A percentile compares a stretch with the other conserved stretches of the same genome.
These are phyloP conservation scores for Strix aluco DNA, from an alignment of 2,113 vertebrate species.

Conservation along the genomic window DNA sequence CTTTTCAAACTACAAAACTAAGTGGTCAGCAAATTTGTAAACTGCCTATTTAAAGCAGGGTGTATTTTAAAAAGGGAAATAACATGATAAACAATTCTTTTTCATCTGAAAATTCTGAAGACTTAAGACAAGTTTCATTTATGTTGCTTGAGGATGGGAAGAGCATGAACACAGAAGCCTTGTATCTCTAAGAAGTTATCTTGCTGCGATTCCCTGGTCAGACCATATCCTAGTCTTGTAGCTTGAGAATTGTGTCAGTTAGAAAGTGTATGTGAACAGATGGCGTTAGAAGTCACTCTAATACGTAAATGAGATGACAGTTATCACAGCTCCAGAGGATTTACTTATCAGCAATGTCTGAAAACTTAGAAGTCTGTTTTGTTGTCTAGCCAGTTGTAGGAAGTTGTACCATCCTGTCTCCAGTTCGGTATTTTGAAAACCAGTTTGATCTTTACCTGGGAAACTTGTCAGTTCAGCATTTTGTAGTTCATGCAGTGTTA, in stretches of 20 bases:
- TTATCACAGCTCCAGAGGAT: not conserved
- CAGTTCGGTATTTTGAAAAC: not conserved
- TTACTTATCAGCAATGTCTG: not conserved
- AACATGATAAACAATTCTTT: not conserved
- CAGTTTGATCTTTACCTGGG: not conserved
- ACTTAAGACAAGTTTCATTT: not conserved
- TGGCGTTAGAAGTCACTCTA: not conserved
- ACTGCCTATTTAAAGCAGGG: not conserved
- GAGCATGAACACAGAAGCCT: not conserved
- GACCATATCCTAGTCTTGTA: not conserved
- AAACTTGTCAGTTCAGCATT: not conserved
- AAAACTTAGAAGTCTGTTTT: not conserved
- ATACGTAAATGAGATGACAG: not conserved
- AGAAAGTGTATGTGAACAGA: not conserved
- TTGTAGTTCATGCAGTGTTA: not conserved
- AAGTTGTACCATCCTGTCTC: not conserved
- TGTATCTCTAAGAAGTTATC: not conserved
- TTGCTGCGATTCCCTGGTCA: not conserved
- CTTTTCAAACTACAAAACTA: not conserved
- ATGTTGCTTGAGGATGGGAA: not conserved
- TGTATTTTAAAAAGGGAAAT: not conserved
- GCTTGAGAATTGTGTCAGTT: not conserved
- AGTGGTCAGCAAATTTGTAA: not conserved
- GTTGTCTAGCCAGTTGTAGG: not conserved
- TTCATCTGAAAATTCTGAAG: not conserved